Evolutionary conservation across 2,113 vertebrate genomes (phyloP).

Genomic region (Daubentonia madagascariensis): DNA sequence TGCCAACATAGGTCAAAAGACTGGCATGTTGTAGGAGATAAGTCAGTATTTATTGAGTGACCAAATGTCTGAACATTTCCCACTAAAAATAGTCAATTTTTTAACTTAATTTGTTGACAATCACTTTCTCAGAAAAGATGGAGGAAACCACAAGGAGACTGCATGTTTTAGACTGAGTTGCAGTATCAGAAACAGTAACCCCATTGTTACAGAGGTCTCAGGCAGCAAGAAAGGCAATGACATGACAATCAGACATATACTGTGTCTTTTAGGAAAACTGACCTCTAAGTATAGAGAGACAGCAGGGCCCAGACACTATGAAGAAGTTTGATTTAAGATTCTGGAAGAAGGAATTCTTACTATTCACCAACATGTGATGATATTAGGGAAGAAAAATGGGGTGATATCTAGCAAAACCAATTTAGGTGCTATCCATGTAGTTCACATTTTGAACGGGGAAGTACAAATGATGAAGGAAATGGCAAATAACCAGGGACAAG

Average conservation of each 20-base stretch:
- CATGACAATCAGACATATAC: too few relatives aligned
- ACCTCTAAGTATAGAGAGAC: too few relatives aligned
- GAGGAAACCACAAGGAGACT: background rate
- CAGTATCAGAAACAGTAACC: background rate
- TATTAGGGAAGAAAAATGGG: background rate
- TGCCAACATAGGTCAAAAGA: background rate
- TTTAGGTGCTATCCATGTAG: background rate
- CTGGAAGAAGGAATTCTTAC: background rate
- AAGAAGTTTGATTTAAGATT: background rate
- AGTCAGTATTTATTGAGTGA: background rate
- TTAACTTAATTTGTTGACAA: background rate
- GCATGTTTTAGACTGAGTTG: background rate
- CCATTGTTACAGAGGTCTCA: background rate
- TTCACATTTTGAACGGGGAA: background rate
- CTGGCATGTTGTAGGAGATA: background rate
- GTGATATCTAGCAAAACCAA: background rate
- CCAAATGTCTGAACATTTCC: background rate
- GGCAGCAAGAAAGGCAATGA: background rate
- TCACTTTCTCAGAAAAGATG: background rate
- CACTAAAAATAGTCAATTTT: background rate
- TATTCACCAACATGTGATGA: background rate
- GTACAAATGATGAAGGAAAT: background rate
- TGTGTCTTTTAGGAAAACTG: background rate
- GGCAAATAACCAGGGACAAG: background rate
- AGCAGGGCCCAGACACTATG: accelerated